phyloP scores from a whole-genome alignment of 2,113 vertebrate species.

The Argyrosomus japonicus region DNA sequence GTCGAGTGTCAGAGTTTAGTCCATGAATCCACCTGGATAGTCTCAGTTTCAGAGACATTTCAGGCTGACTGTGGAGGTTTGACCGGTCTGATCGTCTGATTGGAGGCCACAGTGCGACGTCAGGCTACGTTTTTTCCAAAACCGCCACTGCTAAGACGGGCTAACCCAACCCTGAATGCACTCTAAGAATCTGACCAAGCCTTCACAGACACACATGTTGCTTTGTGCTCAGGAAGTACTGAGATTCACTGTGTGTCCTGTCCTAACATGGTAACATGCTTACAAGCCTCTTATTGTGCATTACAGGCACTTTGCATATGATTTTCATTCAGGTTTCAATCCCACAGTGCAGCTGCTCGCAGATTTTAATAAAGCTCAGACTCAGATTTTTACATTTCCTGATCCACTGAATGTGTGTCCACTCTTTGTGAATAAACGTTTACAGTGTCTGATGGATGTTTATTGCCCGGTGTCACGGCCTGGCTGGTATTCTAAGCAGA shows the following conservation, averaged over 20 bases:
- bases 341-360: neutral
- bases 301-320: neutral
- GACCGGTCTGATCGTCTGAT: neutral
- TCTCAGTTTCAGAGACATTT: too few relatives aligned
- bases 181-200: too few relatives aligned
- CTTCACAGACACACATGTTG: too few relatives aligned
- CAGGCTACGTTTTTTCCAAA: too few relatives aligned
- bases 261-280: neutral
- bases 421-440: neutral
- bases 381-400: neutral
- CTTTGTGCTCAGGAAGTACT: neutral
- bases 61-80: too few relatives aligned
- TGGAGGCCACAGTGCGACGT: too few relatives aligned
- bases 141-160: too few relatives aligned
- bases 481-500: constrained; percentile 62
- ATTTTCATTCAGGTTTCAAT: neutral
- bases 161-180: too few relatives aligned
- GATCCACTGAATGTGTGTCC: neutral
- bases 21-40: too few relatives aligned
- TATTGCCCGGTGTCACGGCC: neutral
- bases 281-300: neutral
- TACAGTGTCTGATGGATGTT: too few relatives aligned
- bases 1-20: too few relatives aligned
- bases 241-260: too few relatives aligned
- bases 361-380: neutral